A percentile compares a stretch with the other conserved stretches of the same genome.
Evolutionary conservation across 92 coral and sea anemone genomes (phyloP).

Genomic region (Porites divaricata): DNA sequence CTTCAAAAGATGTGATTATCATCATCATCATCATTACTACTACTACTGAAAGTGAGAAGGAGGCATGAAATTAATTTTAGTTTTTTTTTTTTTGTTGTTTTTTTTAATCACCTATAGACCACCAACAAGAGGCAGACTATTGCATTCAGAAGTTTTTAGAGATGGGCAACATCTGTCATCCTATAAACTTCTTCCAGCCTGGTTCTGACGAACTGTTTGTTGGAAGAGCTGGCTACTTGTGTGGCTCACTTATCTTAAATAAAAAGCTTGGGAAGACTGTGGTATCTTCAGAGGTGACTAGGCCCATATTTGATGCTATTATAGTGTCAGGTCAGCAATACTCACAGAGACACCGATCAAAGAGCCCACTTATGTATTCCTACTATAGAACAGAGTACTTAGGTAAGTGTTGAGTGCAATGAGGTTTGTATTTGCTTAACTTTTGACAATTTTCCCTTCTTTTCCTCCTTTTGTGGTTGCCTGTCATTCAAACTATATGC

Average conservation of each 20-base stretch:
- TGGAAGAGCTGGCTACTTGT: slow-evolving; percentile 93
- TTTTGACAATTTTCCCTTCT: too few species aligned
- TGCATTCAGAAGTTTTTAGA: slow-evolving; percentile 73
- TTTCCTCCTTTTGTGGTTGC: too few species aligned
- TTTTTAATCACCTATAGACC: slow-evolving; percentile 36
- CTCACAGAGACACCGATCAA: slow-evolving; percentile 65
- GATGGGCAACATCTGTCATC: slow-evolving; percentile 78
- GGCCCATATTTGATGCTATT: slow-evolving; percentile 78
- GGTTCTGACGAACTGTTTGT: slow-evolving; percentile 93
- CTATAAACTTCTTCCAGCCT: slow-evolving; percentile 67
- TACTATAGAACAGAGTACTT: slow-evolving; percentile 88
- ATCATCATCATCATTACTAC: too few species aligned
- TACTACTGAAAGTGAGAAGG: too few species aligned
- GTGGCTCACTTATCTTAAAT: slow-evolving; percentile 81
- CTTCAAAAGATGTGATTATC: too few species aligned
- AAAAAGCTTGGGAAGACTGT: slow-evolving; percentile 68
- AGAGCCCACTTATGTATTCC: slow-evolving; percentile 88
- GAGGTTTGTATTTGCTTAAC: too few species aligned
- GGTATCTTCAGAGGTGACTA: slow-evolving; percentile 72
- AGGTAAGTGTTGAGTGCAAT: slow-evolving; percentile 46
- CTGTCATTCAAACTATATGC: not conserved
- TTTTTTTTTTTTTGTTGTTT: not conserved
- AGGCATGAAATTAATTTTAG: not conserved
- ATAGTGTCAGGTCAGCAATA: slow-evolving; percentile 78
- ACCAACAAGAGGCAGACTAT: slow-evolving; percentile 65